Conservation (phyloP, 2,888 invertebrate genomes). For the Cheilosia grossa region DNA sequence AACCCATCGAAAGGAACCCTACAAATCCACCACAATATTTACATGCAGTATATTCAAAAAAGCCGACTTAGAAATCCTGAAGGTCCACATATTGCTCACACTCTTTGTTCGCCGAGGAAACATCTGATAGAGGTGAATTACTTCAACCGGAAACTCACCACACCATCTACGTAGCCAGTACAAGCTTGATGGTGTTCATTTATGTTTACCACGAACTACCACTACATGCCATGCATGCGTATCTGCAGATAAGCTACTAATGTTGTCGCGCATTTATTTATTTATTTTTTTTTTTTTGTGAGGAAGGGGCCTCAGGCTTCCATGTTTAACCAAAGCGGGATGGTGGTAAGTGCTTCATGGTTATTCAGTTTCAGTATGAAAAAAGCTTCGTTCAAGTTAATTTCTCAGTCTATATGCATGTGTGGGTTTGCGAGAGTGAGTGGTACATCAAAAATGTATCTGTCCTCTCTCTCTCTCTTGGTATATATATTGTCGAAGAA, state of each 20-base stretch:
- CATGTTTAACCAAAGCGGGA: neutral
- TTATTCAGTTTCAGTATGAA: constrained; percentile 20
- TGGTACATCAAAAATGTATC: neutral
- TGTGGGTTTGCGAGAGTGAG: constrained; percentile 4
- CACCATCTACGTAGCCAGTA: constrained; percentile 11
- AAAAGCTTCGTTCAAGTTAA: constrained; percentile 11
- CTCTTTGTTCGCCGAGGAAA: neutral
- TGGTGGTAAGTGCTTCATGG: constrained; percentile 15
- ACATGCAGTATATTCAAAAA: neutral
- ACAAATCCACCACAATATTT: constrained; percentile 15
- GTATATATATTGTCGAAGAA: constrained; percentile 14
- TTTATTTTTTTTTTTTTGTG: constrained; percentile 18
- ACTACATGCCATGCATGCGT: constrained; percentile 27
- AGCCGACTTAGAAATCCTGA: neutral
- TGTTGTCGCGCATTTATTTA: constrained; percentile 48
- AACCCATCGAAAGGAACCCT: too few species aligned
- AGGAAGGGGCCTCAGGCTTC: neutral
- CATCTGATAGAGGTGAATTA: constrained; percentile 42
- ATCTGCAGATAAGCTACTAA: constrained; percentile 58
- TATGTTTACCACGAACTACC: neutral
- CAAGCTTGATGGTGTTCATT: neutral
- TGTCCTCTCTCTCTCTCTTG: constrained; percentile 2
- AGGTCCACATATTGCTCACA: neutral
- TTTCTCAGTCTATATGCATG: constrained; percentile 18
- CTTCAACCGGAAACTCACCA: constrained; percentile 38